Conservation (phyloP, 1,140 invertebrate species). For the Diorhabda carinulata region DNA sequence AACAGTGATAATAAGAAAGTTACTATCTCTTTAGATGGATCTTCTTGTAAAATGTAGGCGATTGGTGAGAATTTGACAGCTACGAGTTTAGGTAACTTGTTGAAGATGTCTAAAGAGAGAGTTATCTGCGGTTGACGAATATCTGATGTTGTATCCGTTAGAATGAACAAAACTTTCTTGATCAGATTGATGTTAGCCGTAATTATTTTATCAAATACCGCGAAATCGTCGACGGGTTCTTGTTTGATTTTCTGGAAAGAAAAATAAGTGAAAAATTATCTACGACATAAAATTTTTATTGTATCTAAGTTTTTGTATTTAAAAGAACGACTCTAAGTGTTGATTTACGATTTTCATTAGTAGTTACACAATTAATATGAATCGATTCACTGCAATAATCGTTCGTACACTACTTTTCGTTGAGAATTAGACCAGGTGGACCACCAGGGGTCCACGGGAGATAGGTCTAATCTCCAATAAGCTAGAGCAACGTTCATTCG, state of each 20-base stretch:
- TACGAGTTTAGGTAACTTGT: constrained; percentile 48
- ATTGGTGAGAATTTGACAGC: constrained; percentile 56
- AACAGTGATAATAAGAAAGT: constrained; percentile 30
- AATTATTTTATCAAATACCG: constrained; percentile 55
- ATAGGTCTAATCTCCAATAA: too few species aligned
- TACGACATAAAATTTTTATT: too few species aligned
- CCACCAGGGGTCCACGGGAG: too few species aligned
- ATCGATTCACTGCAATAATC: too few species aligned
- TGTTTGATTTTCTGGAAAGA: constrained; percentile 50
- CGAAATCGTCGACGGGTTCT: constrained; percentile 52
- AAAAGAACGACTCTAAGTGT: not conserved
- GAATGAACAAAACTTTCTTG: constrained; percentile 21
- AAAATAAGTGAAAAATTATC: not conserved
- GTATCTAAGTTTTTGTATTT: too few species aligned
- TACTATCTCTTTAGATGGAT: constrained; percentile 42
- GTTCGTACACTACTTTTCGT: too few species aligned
- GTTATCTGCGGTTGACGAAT: constrained; percentile 9
- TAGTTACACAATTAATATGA: not conserved
- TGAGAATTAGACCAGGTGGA: too few species aligned
- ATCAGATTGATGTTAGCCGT: constrained; percentile 49
- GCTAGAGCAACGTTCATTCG: not conserved
- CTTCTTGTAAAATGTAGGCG: constrained; percentile 55
- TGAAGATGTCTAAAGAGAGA: constrained; percentile 31
- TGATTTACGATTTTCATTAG: not conserved
- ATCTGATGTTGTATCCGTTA: constrained; percentile 13